Base-by-base conservation (phyloP, 2,113 vertebrate species). In the Hypomesus transpacificus region DNA sequence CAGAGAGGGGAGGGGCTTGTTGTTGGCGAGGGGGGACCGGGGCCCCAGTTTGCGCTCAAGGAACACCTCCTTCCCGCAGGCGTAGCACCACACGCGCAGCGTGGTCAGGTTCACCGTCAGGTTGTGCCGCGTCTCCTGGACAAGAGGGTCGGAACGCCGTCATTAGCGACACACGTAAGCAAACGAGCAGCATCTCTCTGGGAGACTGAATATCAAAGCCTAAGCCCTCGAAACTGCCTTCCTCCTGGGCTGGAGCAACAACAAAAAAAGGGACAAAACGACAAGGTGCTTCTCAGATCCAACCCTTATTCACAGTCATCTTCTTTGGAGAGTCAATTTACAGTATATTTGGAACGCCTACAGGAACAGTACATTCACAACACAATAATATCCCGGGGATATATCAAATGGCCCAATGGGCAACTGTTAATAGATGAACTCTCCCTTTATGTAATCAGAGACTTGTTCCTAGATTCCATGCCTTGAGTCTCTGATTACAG, bases 71-170 rank as follows among this genome's bases (percentile, higher is more conserved):
- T 98, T 97, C 80, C 94, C 93, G 74, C 97, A 99, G 82, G 95
- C 94, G 0, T 99, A 99, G 90, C 97, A 99, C 97, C 97, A 98
- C 58, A 99, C 95, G 67, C 97, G 92, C 9, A 99, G 93, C 0
- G 97, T 99, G 64, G 97, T 98, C 75, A 98, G 94, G 89, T 99
- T 98, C 84, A 99, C 97, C 1, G 97, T 99, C 52, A 99, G 87
- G 90, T 93, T 96, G 89, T 99, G 97, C 28, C 92, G 93, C 52
- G 94, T 96, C 62, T 97, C 95, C 97, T 99, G 69, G 14, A n/a
- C 14, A 13, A 64, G 28, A 57, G 18, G 3, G 67, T 22, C 56
- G n/a, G 13, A 63, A 24, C 28, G 61, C 5, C 16, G 61, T 17
- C 17, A 11, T 20, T n/a, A 31, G 14, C 22, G 17, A 26, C 57